A percentile compares a stretch with the other conserved stretches of the same genome.
Evolutionary conservation across 2,888 invertebrate species (phyloP).

Genomic region (Branchipolynoe longqiensis): DNA sequence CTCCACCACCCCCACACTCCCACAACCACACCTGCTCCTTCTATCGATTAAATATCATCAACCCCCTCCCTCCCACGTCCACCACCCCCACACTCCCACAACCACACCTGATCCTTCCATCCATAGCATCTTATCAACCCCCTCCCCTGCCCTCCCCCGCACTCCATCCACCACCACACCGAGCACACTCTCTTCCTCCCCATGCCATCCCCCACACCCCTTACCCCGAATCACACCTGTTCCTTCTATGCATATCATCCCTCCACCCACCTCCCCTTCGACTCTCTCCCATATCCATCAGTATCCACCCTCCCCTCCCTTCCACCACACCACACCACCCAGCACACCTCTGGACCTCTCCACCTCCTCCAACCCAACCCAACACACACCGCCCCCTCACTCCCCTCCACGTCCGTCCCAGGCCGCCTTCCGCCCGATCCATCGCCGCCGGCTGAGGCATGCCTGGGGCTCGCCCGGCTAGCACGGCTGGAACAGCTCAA

Average conservation of each 20-base stretch:
- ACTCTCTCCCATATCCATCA: not conserved
- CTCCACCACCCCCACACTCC: not conserved
- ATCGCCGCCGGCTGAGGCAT: slow-evolving; percentile 24
- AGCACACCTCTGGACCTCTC: not conserved
- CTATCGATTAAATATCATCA: not conserved
- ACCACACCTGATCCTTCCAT: not conserved
- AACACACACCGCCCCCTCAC: not conserved
- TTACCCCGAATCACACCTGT: not conserved
- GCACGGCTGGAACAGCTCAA: slow-evolving; percentile 49
- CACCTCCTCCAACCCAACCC: not conserved
- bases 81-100: not conserved
- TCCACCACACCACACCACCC: not conserved
- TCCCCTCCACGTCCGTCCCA: not conserved
- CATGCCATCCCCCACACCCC: not conserved
- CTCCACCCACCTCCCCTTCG: not conserved
- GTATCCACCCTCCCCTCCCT: not conserved
- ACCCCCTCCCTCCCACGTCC: not conserved
- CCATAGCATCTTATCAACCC: not conserved
- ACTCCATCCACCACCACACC: not conserved
- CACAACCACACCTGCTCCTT: not conserved
- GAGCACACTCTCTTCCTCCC: not conserved
- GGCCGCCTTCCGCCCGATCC: not conserved
- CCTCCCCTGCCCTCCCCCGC: not conserved
- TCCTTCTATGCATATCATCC: not conserved
- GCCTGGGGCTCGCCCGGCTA: not conserved